Conservation (phyloP, 2,113 vertebrate species). For the Anser brachyrhynchus region DNA sequence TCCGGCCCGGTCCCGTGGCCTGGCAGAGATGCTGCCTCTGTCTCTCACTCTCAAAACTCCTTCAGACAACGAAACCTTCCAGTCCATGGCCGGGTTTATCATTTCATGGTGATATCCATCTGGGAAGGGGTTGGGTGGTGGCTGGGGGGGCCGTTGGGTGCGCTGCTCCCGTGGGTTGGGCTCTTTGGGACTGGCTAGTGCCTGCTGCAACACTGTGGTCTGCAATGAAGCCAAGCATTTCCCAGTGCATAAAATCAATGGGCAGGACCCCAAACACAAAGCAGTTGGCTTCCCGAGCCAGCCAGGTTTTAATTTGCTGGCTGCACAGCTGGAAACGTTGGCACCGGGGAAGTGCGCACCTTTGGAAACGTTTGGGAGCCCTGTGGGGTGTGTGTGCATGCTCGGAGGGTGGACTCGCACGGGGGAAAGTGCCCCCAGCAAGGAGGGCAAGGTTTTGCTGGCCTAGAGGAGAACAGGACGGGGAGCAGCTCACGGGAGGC, state of each 20-base stretch:
- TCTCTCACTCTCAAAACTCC: background rate
- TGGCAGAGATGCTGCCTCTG: background rate
- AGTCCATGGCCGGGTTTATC: rapidly evolving
- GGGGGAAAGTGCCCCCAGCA: rapidly evolving
- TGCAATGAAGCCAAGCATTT: rapidly evolving
- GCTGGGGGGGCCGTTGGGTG: background rate
- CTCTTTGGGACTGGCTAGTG: background rate
- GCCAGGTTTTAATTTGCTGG: background rate
- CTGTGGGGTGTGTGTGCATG: rapidly evolving
- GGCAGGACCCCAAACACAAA: rapidly evolving
- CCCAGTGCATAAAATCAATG: rapidly evolving
- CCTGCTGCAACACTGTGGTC: background rate
- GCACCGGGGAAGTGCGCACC: rapidly evolving
- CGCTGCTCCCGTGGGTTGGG: rapidly evolving
- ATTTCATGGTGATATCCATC: rapidly evolving
- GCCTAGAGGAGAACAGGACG: background rate
- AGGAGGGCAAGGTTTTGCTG: background rate
- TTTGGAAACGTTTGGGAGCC: background rate
- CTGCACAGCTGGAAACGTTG: background rate
- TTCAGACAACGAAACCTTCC: background rate
- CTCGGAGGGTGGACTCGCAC: rapidly evolving
- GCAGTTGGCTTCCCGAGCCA: rapidly evolving
- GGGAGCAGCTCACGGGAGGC: background rate
- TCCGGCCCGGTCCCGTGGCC: background rate
- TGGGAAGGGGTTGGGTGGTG: background rate